These are phyloP conservation scores for Megalopta genalis DNA, from an alignment of 1,140 invertebrate genomes.

Conservation along the genomic window DNA sequence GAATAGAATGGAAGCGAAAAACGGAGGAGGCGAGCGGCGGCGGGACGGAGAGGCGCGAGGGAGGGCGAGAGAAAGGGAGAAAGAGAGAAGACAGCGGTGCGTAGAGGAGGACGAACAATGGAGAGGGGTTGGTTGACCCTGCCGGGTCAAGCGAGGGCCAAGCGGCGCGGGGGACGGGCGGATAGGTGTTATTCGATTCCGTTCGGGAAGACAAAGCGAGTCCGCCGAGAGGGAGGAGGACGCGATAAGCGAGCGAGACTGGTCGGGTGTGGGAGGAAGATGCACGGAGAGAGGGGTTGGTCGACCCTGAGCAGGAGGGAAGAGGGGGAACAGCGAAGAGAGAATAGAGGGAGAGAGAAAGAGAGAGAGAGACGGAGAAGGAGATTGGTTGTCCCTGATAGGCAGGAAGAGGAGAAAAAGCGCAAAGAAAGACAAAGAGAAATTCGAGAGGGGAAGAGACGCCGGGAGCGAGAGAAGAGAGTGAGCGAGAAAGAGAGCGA, in stretches of 20 bases:
- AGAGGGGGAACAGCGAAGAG: constrained; percentile 5
- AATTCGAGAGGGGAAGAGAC: constrained; percentile 14
- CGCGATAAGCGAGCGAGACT: constrained; percentile 2
- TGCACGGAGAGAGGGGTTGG: constrained; percentile 46
- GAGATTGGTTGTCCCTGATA: constrained; percentile 33
- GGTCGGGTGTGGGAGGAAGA: constrained; percentile 14
- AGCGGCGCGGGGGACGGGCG: not conserved
- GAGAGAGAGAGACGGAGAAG: constrained; percentile 17
- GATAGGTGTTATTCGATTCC: constrained; percentile 46
- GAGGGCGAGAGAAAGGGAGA: not conserved
- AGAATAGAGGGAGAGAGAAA: not conserved
- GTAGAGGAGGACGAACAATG: not conserved
- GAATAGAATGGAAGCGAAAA: not conserved
- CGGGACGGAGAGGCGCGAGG: constrained; percentile 21
- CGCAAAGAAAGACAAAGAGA: constrained; percentile 1
- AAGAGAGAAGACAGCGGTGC: not conserved
- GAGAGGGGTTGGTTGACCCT: constrained; percentile 48
- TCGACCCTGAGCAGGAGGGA: constrained; percentile 43
- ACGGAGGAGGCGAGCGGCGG: constrained; percentile 37
- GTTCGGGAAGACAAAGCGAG: constrained; percentile 31
- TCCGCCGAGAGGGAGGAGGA: not conserved
- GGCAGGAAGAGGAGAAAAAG: not conserved
- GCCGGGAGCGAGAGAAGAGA: not conserved
- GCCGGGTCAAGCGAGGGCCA: constrained; percentile 34
- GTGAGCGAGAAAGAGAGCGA: constrained; percentile 24